Percentiles rank a stretch among this genome's conserved stretches.
Conservation (phyloP, 2,888 invertebrate genomes). For the Pterostichus madidus region DNA sequence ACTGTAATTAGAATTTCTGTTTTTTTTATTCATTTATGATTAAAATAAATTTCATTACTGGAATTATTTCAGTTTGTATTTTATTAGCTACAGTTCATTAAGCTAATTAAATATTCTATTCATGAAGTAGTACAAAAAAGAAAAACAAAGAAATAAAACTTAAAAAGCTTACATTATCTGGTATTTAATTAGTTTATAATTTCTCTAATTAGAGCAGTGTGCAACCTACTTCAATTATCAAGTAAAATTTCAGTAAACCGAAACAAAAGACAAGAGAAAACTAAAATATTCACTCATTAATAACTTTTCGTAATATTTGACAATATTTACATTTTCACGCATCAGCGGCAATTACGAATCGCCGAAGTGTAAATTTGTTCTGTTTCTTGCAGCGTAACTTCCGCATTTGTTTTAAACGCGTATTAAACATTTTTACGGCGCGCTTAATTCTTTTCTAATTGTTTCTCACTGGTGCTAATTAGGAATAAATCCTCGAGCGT, state of each 20-base stretch:
- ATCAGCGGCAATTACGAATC: not conserved
- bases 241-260: constrained; percentile 4
- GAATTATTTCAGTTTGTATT: no score
- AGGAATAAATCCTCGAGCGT: constrained; percentile 56
- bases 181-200: constrained; percentile 22
- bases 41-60: no score
- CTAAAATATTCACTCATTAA: constrained; percentile 33
- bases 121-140: not conserved
- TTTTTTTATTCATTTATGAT: no score
- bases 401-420: constrained; percentile 47
- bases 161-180: no score
- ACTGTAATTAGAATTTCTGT: no score
- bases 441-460: constrained; percentile 64
- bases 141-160: not conserved
- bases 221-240: not conserved
- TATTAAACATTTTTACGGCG: constrained; percentile 61
- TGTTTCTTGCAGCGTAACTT: constrained; percentile 30
- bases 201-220: constrained; percentile 21
- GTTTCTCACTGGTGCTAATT: constrained; percentile 60
- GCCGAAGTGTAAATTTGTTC: constrained; percentile 7
- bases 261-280: constrained; percentile 23
- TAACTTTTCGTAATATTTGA: constrained; percentile 17
- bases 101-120: no score
- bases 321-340: constrained; percentile 37
- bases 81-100: no score